A percentile compares a stretch with the other conserved stretches of the same genome.
Evolutionary conservation across 2,797 vertebrate genomes (phyloP).

Genomic region (Rhabdophis nuchalis): DNA sequence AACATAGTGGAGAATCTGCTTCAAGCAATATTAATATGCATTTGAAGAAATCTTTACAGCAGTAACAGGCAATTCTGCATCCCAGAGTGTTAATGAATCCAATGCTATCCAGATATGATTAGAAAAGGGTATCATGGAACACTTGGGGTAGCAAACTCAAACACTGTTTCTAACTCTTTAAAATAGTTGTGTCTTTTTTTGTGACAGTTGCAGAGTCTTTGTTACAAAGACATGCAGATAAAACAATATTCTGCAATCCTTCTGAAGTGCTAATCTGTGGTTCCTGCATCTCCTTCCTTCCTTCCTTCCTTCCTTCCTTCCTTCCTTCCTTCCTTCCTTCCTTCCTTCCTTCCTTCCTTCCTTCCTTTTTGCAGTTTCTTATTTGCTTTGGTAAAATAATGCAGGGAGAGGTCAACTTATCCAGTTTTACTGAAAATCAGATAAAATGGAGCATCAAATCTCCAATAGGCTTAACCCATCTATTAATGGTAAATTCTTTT

Average conservation of each 20-base stretch:
- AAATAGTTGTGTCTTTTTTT: not conserved
- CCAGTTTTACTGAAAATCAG: not conserved
- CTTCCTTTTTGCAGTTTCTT: not conserved
- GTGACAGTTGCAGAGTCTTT: not conserved
- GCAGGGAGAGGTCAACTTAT: too few relatives aligned
- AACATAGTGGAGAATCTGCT: not conserved
- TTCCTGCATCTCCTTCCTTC: not conserved
- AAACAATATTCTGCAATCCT: not conserved
- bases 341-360: too few relatives aligned
- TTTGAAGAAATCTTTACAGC: not conserved
- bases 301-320: too few relatives aligned
- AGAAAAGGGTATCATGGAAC: not conserved
- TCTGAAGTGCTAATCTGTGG: not conserved
- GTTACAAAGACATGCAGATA: not conserved
- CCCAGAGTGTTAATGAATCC: not conserved
- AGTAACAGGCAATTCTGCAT: not conserved
- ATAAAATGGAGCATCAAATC: not conserved
- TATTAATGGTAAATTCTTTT: not conserved
- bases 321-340: too few relatives aligned
- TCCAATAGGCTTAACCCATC: not conserved
- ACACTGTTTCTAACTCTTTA: not conserved
- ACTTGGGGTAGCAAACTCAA: not conserved
- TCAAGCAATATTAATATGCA: not conserved
- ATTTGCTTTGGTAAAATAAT: not conserved
- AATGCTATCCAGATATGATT: not conserved